Base-by-base conservation (phyloP, 2,113 vertebrate genomes). In the Daphoenositta chrysoptera region DNA sequence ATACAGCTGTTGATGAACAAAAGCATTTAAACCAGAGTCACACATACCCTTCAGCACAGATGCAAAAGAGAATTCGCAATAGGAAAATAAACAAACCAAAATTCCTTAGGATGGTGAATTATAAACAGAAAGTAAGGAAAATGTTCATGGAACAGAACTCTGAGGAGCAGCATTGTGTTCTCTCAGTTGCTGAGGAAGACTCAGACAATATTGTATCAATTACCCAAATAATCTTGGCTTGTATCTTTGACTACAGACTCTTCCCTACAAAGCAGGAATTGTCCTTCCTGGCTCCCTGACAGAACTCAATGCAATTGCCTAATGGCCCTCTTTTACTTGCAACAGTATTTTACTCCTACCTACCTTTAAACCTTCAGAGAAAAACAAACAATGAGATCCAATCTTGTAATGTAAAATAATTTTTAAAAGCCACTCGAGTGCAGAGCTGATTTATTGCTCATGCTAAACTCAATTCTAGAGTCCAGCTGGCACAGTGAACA, bases 321-420 rank as follows among this genome's bases (percentile, higher is more conserved):
- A 97, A 97, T 96, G 96, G 90, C 48, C 70, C 73, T 92, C 78
- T 71, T 94, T 54, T 70, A 87, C 84, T 89, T 88, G 90, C 83
- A 86, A 96, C 92, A 94, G 18, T 97, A 95, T 96, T 98, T 97
- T 96, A 96, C 90, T 89, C 94, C 95, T 90, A 90, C 93, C 69
- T 89, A 61, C 45, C 75, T 96, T 93, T 85, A 96, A 97, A 96
- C 65, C 95, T 96, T 92, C 91, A 83, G 90, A 97, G 93, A 88
- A 97, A 97, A 97, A 97, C 64, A 96, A 97, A 96, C 96, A 96
- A 70, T 68, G 84, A 77, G 48, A 88, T 97, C 97, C 97, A 97
- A 97, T 97, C 94, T 84, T 93, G 58, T 93, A 97, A 96, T 92
- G 96, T 85, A 97, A 95, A 94, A 96, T 86, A 96, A 92, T n/a